Conservation (phyloP, 1,140 invertebrate genomes). For the Drosophila eugracilis region DNA sequence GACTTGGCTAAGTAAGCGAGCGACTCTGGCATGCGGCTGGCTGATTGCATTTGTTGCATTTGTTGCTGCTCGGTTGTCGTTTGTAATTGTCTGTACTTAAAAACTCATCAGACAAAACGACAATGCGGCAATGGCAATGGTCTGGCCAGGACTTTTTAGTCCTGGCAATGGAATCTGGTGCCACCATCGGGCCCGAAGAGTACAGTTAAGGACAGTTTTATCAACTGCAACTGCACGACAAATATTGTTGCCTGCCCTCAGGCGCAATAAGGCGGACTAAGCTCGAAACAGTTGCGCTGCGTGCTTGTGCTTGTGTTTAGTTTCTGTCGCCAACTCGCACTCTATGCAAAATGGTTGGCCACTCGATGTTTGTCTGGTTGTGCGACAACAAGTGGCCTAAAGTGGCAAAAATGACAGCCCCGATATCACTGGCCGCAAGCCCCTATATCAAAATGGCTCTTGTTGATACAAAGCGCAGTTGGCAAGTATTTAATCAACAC, state of each 20-base stretch:
- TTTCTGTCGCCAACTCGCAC: constrained; percentile 25
- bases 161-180: constrained; percentile 27
- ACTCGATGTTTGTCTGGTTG: constrained; percentile 37
- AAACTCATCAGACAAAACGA: constrained; percentile 82
- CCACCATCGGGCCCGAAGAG: constrained; percentile 20
- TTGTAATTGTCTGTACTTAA: constrained; percentile 82
- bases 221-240: constrained; percentile 62
- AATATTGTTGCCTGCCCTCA: constrained; percentile 60
- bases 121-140: constrained; percentile 52
- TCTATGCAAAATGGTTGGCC: constrained; percentile 40
- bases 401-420: constrained; percentile 27
- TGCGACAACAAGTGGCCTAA: constrained; percentile 31
- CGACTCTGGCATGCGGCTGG: constrained; percentile 12
- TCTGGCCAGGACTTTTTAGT: not conserved
- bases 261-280: constrained; percentile 46
- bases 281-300: constrained; percentile 45
- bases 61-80: constrained; percentile 55
- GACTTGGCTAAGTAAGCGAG: constrained; percentile 29
- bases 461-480: constrained; percentile 19
- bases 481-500: constrained; percentile 72
- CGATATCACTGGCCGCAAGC: constrained; percentile 23
- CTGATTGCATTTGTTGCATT: constrained; percentile 59
- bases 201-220: constrained; percentile 46
- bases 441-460: constrained; percentile 45
- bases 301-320: constrained; percentile 27